phyloP scores from a whole-genome alignment of 2,888 invertebrate genomes.

The Mimas tiliae region DNA sequence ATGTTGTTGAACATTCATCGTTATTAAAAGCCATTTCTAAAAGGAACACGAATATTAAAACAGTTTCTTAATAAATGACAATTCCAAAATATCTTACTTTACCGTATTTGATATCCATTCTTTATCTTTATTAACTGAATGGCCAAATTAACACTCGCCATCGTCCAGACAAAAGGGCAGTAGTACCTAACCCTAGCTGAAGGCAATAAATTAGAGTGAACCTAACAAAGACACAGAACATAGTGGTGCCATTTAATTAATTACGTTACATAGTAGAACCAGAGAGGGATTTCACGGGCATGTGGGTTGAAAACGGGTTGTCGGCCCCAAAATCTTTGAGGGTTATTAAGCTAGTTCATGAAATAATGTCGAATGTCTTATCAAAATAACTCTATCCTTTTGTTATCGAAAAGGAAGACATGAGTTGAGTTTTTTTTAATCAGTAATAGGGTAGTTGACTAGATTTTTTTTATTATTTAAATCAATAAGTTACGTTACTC shows the following conservation, averaged over 20 bases:
- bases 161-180: background rate
- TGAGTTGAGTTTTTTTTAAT: too few relatives aligned
- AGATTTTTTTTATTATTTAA: too few relatives aligned
- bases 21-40: too few relatives aligned
- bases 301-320: background rate
- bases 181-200: background rate
- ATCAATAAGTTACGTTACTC: too few relatives aligned
- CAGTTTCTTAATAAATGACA: too few relatives aligned
- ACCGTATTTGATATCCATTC: too few relatives aligned
- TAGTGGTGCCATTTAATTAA: conserved; percentile 8
- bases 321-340: background rate
- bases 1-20: too few relatives aligned
- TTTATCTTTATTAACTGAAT: background rate
- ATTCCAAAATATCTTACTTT: too few relatives aligned
- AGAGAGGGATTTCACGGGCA: background rate
- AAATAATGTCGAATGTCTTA: background rate
- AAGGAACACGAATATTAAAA: too few relatives aligned
- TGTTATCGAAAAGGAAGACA: background rate
- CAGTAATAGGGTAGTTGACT: too few relatives aligned
- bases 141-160: background rate
- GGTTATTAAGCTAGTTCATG: background rate
- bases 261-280: background rate
- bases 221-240: conserved; percentile 3
- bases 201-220: conserved; percentile 6
- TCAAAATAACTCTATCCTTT: background rate